Conservation (phyloP, 2,888 invertebrate genomes). For the Tenthredo livida region DNA sequence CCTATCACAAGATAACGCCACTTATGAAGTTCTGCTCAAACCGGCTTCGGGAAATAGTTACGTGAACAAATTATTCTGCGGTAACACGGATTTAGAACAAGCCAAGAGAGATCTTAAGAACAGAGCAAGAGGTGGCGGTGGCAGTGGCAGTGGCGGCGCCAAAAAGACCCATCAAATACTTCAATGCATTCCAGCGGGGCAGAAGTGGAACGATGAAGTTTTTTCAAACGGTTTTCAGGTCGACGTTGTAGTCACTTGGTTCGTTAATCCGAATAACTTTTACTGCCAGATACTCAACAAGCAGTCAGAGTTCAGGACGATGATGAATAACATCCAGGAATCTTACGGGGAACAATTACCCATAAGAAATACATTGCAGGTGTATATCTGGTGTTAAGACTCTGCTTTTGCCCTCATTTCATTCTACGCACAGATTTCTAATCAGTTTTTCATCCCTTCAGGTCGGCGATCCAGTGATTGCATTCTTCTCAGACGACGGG, state of each 20-base stretch:
- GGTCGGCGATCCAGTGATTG: constrained; percentile 84
- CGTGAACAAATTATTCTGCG: constrained; percentile 69
- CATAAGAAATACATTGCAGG: constrained; percentile 65
- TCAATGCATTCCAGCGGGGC: constrained; percentile 79
- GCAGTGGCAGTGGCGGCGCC: not conserved
- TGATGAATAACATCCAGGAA: constrained; percentile 87
- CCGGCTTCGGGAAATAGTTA: constrained; percentile 59
- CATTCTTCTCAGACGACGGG: constrained; percentile 85
- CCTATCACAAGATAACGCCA: constrained; percentile 63
- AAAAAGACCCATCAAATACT: constrained; percentile 77
- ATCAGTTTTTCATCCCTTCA: constrained; percentile 71
- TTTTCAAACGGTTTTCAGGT: constrained; percentile 80
- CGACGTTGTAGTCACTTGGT: constrained; percentile 86
- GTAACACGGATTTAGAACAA: constrained; percentile 63
- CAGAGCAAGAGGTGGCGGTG: constrained; percentile 29
- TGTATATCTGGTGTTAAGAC: constrained; percentile 53
- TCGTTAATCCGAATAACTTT: constrained; percentile 87
- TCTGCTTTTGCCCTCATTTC: not conserved
- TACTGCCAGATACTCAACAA: constrained; percentile 82
- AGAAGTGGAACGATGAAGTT: constrained; percentile 78
- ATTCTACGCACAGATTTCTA: not conserved
- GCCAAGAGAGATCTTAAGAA: constrained; percentile 63
- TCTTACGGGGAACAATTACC: constrained; percentile 81
- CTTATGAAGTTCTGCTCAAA: constrained; percentile 68
- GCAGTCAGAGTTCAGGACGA: constrained; percentile 81